Percentiles rank a stretch among this genome's conserved stretches.
Evolutionary conservation across 2,113 vertebrate genomes (phyloP).

Genomic region (Cavia aperea): DNA sequence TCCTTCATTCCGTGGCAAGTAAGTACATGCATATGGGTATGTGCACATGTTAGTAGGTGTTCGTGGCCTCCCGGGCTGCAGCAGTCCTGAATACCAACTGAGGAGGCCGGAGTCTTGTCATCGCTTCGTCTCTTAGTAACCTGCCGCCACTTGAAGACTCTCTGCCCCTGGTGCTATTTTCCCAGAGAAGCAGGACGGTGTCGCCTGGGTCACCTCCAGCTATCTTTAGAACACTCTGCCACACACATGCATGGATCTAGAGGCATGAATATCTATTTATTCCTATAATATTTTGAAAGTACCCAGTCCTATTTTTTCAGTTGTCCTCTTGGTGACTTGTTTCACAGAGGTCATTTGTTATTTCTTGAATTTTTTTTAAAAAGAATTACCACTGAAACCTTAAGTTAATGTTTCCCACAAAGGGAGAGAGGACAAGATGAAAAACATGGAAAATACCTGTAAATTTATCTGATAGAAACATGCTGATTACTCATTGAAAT

Average conservation of each 20-base stretch:
- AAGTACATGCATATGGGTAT: not conserved
- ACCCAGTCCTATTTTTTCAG: not conserved
- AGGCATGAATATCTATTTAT: conserved; percentile 27
- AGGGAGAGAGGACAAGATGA: not conserved
- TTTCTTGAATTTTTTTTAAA: not conserved
- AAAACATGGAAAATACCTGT: not conserved
- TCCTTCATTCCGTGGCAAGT: not conserved
- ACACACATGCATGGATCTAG: not conserved
- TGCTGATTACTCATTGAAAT: not conserved
- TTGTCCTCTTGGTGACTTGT: not conserved
- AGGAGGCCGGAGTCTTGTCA: not conserved
- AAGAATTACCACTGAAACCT: not conserved
- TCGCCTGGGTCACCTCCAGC: not conserved
- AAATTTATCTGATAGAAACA: not conserved
- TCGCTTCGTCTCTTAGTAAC: not conserved
- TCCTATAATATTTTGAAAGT: not conserved
- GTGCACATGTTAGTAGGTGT: not conserved
- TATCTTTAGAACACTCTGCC: not conserved
- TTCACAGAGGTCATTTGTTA: not conserved
- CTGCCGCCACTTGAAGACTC: not conserved
- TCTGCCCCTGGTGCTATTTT: not conserved
- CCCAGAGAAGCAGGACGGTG: not conserved
- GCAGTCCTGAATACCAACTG: not conserved
- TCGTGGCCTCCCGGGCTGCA: not conserved
- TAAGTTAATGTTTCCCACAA: conserved; percentile 27